A percentile compares a stretch with the other conserved stretches of the same genome.
phyloP scores from a whole-genome alignment of 2,797 vertebrate species.

The Anniella stebbinsi region DNA sequence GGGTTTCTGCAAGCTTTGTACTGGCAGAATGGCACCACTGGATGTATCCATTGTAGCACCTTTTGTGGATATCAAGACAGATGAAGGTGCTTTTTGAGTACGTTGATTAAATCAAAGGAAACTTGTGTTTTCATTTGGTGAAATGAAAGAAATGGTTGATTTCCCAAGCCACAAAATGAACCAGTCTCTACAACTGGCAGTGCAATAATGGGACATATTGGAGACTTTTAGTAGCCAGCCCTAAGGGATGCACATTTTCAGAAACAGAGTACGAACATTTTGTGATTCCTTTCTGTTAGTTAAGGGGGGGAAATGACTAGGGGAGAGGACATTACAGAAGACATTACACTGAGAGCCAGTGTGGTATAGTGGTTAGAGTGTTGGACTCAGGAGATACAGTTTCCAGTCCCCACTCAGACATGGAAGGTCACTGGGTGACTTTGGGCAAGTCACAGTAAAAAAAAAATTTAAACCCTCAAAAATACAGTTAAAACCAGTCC shows the following conservation, averaged over 20 bases:
- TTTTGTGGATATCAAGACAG: slow-evolving; percentile 4
- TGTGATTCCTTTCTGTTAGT: neutral
- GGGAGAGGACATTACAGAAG: no score
- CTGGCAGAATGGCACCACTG: no score
- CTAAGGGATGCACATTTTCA: neutral
- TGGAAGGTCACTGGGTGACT: no score
- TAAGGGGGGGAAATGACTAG: neutral
- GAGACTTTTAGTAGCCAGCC: neutral
- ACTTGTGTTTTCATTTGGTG: neutral
- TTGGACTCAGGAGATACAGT: no score
- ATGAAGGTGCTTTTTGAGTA: neutral
- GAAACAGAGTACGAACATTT: neutral
- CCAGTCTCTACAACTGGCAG: neutral
- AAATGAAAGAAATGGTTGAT: neutral
- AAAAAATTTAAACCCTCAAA: no score
- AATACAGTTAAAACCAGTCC: neutral
- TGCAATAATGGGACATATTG: neutral
- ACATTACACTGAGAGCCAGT: no score
- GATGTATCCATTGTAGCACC: neutral
- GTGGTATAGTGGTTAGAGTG: neutral
- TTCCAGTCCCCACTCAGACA: neutral
- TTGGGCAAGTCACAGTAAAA: no score
- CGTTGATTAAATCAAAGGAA: neutral
- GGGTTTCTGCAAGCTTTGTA: no score
- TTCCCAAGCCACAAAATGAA: slow-evolving; percentile 2